Percentiles rank a stretch among this genome's conserved stretches.
phyloP scores from a whole-genome alignment of 2,797 vertebrate species.

The Nothura maculosa region DNA sequence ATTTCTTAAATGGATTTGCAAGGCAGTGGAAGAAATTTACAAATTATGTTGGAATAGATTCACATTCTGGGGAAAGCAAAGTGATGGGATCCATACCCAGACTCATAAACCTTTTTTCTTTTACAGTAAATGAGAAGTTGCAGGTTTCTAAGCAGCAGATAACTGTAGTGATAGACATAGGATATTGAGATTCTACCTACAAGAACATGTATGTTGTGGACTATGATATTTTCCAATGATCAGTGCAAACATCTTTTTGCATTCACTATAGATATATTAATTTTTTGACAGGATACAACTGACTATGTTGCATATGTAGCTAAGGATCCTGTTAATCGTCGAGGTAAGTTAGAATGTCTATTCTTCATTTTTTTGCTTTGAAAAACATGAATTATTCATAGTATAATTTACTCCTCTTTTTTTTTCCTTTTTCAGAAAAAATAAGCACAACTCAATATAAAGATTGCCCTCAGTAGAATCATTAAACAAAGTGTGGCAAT shows the following conservation, averaged over 20 bases:
- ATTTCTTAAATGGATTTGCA: background rate
- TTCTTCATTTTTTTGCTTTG: background rate
- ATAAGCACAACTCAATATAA: background rate
- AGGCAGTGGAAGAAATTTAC: background rate
- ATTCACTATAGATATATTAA: background rate
- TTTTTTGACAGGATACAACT: slow-evolving; percentile 90
- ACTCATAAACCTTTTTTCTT: background rate
- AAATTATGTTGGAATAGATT: background rate
- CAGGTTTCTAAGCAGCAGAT: background rate
- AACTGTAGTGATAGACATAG: background rate
- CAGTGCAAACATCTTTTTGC: background rate
- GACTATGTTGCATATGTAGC: slow-evolving; percentile 98
- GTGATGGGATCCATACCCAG: background rate
- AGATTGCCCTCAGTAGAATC: background rate
- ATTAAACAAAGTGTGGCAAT: background rate
- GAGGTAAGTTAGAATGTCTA: slow-evolving; percentile 86
- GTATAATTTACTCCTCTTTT: background rate
- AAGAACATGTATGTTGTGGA: background rate
- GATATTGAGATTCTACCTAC: background rate
- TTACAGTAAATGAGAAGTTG: background rate
- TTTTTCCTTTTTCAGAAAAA: background rate
- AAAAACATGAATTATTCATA: background rate
- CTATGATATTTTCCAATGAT: background rate
- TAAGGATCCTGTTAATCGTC: slow-evolving; percentile 98
- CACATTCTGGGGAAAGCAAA: background rate